Percentiles rank a stretch among this genome's conserved stretches.
phyloP scores from a whole-genome alignment of 2,113 vertebrate species.

The Clupea harengus region DNA sequence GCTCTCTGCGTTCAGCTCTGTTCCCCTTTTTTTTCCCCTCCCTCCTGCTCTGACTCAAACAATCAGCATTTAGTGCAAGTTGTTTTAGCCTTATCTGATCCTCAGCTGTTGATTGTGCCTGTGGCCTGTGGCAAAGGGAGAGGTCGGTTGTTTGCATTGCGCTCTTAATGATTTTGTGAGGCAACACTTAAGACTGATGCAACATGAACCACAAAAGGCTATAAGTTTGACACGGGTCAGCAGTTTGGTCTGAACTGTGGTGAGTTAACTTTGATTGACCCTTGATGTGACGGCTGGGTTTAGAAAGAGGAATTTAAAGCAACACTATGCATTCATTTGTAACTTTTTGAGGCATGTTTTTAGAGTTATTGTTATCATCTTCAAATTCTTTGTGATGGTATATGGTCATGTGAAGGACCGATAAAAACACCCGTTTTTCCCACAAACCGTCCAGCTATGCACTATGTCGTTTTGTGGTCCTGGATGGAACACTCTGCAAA shows the following conservation, averaged over 20 bases:
- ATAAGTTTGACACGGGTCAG: background rate
- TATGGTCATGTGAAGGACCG: too few species aligned
- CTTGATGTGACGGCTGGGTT: background rate
- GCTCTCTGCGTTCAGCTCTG: background rate
- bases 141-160: background rate
- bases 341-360: too few species aligned
- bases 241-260: background rate
- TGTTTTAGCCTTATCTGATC: background rate
- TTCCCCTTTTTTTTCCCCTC: background rate
- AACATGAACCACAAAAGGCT: background rate
- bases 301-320: background rate
- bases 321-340: too few species aligned
- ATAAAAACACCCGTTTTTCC: too few species aligned
- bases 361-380: too few species aligned
- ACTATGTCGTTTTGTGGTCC: too few species aligned
- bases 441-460: too few species aligned
- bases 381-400: too few species aligned
- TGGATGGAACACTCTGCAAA: too few species aligned
- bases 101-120: background rate
- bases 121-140: background rate
- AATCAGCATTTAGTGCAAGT: background rate
- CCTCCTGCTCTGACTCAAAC: background rate
- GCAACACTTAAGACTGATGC: constrained; percentile 5
- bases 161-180: background rate
- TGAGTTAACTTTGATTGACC: background rate